These are phyloP conservation scores for Pao palembangensis DNA, from an alignment of 2,113 vertebrate species.

Conservation along the genomic window DNA sequence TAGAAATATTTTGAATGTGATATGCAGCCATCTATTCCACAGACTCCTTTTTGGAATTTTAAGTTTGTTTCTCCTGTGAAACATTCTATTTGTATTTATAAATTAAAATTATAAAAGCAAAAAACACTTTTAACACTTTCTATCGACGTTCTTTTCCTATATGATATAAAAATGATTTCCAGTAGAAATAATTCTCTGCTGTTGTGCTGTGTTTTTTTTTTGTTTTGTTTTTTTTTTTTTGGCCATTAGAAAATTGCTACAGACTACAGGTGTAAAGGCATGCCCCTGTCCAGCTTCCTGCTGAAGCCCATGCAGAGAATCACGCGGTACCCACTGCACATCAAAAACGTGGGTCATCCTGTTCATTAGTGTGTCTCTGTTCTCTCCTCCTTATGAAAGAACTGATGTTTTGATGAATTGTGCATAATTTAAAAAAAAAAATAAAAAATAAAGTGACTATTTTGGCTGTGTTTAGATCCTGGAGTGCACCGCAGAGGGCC, in stretches of 20 bases:
- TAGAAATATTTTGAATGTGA: no score
- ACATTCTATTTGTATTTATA: no score
- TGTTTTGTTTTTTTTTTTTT: not conserved
- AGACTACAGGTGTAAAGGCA: conserved; percentile 93
- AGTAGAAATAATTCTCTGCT: not conserved
- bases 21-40: no score
- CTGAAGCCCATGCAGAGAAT: conserved; percentile 98
- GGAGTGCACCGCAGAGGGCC: conserved; percentile 86
- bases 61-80: no score
- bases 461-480: conserved; percentile 77
- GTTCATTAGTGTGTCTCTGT: not conserved
- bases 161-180: no score
- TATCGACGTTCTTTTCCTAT: no score
- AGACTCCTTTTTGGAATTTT: no score
- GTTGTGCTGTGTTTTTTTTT: no score
- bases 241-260: conserved; percentile 85
- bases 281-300: conserved; percentile 97
- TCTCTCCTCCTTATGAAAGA: conserved; percentile 3
- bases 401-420: not conserved
- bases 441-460: not conserved
- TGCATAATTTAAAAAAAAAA: not conserved
- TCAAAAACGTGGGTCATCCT: conserved; percentile 83
- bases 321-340: conserved; percentile 95
- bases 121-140: no score
- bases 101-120: no score